A percentile compares a stretch with the other conserved stretches of the same genome.
These are phyloP conservation scores for Xenopus borealis DNA, from an alignment of 2,113 vertebrate genomes.

Conservation along the genomic window DNA sequence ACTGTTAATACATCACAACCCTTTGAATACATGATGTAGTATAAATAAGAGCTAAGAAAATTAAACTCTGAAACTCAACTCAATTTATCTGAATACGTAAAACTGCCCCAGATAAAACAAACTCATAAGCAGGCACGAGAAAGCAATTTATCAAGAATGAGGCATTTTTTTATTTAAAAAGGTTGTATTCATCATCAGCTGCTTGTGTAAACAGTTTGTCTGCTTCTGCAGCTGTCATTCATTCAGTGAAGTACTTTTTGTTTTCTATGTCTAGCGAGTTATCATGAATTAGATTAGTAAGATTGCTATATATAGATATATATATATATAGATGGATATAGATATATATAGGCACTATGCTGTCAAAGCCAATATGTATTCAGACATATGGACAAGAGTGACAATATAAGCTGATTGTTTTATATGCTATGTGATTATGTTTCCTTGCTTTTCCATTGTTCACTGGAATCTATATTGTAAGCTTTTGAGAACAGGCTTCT, in stretches of 20 bases:
- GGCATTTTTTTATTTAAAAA: slow-evolving; percentile 29
- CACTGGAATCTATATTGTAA: too few species aligned
- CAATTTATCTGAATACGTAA: slow-evolving; percentile 20
- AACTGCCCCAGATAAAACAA: background rate
- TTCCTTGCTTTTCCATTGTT: too few species aligned
- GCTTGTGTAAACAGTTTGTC: slow-evolving; percentile 15
- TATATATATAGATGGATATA: slow-evolving; percentile 6
- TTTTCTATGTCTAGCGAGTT: slow-evolving; percentile 26
- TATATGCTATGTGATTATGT: too few species aligned
- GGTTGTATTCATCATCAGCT: slow-evolving; percentile 35
- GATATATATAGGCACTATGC: slow-evolving; percentile 14
- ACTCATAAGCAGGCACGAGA: background rate
- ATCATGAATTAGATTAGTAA: slow-evolving; percentile 35
- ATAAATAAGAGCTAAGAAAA: background rate
- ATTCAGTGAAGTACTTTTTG: slow-evolving; percentile 6
- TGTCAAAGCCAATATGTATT: background rate
- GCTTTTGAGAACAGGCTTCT: too few species aligned
- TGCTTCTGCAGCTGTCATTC: slow-evolving; percentile 30
- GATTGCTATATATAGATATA: slow-evolving; percentile 18
- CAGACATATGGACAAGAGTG: too few species aligned
- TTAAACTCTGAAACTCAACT: background rate
- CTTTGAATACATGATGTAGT: too few species aligned
- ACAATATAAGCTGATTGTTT: too few species aligned
- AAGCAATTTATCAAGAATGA: background rate
- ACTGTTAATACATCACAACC: too few species aligned